Conservation (phyloP, 2,113 vertebrate genomes). For the Irena cyanogastra region DNA sequence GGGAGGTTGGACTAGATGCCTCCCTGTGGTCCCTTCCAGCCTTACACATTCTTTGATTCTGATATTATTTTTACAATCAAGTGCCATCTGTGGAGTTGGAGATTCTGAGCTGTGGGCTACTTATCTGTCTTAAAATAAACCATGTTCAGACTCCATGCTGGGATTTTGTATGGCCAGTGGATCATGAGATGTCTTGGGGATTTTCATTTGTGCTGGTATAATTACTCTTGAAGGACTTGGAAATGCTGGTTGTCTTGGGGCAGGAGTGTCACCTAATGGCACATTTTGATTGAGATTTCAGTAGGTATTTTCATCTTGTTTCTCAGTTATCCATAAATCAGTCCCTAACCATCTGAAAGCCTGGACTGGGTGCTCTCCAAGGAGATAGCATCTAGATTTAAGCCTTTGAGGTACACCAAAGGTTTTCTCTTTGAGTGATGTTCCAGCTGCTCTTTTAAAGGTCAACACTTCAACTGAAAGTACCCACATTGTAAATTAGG, state of each 20-base stretch:
- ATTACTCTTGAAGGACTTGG: background rate
- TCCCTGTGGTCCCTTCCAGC: background rate
- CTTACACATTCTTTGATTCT: accelerated
- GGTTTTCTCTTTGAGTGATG: background rate
- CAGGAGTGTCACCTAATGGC: background rate
- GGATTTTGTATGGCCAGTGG: background rate
- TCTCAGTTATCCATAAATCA: background rate
- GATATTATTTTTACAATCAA: background rate
- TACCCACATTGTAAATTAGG: background rate
- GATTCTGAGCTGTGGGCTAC: background rate
- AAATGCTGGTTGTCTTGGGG: background rate
- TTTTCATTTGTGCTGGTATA: background rate
- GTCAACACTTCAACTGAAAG: background rate
- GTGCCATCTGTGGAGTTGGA: background rate
- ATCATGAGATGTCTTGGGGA: background rate
- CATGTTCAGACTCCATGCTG: background rate
- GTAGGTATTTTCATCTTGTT: background rate
- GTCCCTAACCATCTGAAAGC: background rate
- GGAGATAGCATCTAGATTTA: background rate
- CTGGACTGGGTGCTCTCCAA: background rate
- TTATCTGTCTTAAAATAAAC: background rate
- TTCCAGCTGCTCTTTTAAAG: background rate
- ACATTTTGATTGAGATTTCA: background rate
- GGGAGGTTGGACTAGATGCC: background rate
- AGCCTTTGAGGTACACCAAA: background rate